Conservation (phyloP, 1,140 invertebrate species). For the Dendrolimus kikuchii region DNA sequence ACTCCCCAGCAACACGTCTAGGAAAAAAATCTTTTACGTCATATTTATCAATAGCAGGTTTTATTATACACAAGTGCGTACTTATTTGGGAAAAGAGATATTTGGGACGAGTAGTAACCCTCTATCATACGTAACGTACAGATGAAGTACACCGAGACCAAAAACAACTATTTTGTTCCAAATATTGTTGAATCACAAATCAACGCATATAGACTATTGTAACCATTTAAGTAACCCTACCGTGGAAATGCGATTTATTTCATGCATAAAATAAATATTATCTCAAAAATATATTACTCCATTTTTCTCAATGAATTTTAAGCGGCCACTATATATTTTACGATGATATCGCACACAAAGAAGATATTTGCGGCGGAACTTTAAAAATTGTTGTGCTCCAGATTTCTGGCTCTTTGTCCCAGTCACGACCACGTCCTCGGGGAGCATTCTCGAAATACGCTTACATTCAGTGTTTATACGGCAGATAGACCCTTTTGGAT, state of each 20-base stretch:
- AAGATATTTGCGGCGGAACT: constrained; percentile 20
- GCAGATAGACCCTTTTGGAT: neutral
- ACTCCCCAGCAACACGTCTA: too few species aligned
- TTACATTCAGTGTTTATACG: constrained; percentile 13
- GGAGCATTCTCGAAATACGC: constrained; percentile 15
- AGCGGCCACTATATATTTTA: constrained; percentile 8
- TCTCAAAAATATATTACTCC: neutral
- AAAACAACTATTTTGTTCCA: too few species aligned
- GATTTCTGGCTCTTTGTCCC: constrained; percentile 25
- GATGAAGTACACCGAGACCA: neutral
- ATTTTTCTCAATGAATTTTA: constrained; percentile 14
- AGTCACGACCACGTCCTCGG: constrained; percentile 21
- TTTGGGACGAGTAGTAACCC: too few species aligned
- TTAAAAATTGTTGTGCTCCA: constrained; percentile 24
- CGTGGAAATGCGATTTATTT: too few species aligned
- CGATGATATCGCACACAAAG: constrained; percentile 17
- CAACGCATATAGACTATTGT: too few species aligned
- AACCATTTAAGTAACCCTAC: too few species aligned
- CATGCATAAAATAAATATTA: neutral
- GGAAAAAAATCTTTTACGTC: too few species aligned
- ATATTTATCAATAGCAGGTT: too few species aligned
- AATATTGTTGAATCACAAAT: too few species aligned
- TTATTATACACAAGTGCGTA: too few species aligned
- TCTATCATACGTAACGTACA: too few species aligned
- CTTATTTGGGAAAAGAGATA: too few species aligned